Evolutionary conservation across 1,140 invertebrate genomes (phyloP).

Genomic region (Anastrepha obliqua): DNA sequence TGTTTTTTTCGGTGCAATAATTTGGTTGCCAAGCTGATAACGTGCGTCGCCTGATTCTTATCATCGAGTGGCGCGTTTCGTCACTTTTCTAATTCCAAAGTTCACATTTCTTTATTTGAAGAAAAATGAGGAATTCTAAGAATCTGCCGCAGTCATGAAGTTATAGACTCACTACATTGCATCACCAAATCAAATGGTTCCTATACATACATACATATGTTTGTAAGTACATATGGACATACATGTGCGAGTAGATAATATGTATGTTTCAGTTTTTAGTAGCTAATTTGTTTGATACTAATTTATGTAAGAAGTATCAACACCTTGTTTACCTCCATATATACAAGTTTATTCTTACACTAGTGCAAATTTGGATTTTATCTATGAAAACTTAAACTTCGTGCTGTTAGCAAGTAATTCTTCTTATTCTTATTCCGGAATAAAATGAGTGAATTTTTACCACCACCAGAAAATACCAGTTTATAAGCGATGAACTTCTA

Average conservation of each 20-base stretch:
- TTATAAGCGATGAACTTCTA: background rate
- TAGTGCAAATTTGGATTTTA: no score
- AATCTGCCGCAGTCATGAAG: no score
- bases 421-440: background rate
- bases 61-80: background rate
- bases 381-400: no score
- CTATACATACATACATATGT: background rate
- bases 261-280: no score
- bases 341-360: no score
- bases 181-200: no score
- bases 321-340: no score
- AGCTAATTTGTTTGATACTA: no score
- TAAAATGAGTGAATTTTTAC: background rate
- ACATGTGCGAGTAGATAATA: no score
- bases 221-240: background rate
- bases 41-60: background rate
- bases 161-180: background rate
- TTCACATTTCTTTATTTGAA: background rate
- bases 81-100: constrained; percentile 8
- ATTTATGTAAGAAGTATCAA: no score
- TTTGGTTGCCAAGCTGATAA: constrained; percentile 5
- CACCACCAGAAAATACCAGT: background rate
- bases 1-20: background rate
- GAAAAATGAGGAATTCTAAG: background rate
- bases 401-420: background rate